phyloP scores from a whole-genome alignment of 2,888 invertebrate genomes.

The Anthophora plumipes region DNA sequence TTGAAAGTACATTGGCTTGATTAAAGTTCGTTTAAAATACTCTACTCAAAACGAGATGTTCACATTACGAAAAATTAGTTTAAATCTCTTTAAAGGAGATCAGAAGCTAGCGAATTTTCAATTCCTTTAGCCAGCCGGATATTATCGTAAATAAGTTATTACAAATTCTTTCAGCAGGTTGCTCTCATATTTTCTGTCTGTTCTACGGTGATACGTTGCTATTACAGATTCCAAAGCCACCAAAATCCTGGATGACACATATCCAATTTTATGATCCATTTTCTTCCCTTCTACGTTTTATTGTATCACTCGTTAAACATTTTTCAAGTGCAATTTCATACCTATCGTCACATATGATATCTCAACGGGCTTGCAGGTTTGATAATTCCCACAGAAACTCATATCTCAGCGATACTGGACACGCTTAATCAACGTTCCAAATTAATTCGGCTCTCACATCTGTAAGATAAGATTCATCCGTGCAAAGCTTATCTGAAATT shows the following conservation, averaged over 20 bases:
- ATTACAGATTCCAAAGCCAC: neutral
- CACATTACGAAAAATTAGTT: neutral
- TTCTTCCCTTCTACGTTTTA: neutral
- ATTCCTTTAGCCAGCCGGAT: neutral
- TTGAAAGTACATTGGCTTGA: neutral
- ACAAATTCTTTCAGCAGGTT: slow-evolving; percentile 5
- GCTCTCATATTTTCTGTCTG: neutral
- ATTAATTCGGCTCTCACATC: neutral
- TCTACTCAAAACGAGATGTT: neutral
- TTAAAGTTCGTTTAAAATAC: neutral
- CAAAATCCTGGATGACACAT: neutral
- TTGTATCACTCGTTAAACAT: neutral
- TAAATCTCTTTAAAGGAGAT: neutral
- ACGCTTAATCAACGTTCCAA: neutral
- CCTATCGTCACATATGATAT: neutral
- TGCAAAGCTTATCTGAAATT: neutral
- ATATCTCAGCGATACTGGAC: neutral
- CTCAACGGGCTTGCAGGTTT: neutral
- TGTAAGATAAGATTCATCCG: neutral
- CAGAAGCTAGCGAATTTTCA: neutral
- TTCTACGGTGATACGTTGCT: neutral
- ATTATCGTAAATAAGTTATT: neutral
- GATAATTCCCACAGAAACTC: neutral
- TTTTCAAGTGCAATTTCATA: neutral
- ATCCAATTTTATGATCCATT: slow-evolving; percentile 17